Evolutionary conservation across 35 echinoderm and acorn worm species (phyloP).

Genomic region (Ptychodera flava): DNA sequence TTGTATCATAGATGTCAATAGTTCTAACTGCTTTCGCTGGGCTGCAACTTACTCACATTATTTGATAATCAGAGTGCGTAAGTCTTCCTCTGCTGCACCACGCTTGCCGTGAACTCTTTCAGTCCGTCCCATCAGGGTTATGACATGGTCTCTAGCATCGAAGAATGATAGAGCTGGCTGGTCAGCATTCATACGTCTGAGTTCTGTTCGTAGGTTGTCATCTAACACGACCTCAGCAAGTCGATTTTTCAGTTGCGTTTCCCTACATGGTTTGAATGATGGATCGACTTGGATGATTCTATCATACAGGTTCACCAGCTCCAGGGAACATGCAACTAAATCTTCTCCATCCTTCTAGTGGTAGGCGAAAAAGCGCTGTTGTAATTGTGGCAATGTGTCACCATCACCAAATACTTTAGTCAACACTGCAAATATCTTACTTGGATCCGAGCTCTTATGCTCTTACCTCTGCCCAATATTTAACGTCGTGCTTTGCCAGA

Average conservation of each 20-base stretch:
- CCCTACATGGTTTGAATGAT: slow-evolving; percentile 3
- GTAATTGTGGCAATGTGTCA: slow-evolving; percentile 28
- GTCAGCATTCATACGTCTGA: slow-evolving; percentile 31
- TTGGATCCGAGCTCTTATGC: background rate
- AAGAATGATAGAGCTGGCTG: slow-evolving; percentile 7
- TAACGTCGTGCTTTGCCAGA: slow-evolving; percentile 32
- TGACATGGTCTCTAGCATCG: too few relatives aligned
- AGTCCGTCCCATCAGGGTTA: too few relatives aligned
- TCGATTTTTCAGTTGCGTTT: too few relatives aligned
- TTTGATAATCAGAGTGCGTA: background rate
- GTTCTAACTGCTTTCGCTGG: background rate
- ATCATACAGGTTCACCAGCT: too few relatives aligned
- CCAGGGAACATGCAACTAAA: too few relatives aligned
- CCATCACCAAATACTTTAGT: too few relatives aligned
- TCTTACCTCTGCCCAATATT: slow-evolving; percentile 33
- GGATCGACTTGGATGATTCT: too few relatives aligned
- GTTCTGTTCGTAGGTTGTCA: too few relatives aligned
- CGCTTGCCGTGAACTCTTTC: background rate
- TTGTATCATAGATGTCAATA: slow-evolving; percentile 17
- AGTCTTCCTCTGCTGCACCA: too few relatives aligned
- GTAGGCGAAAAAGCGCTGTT: slow-evolving; percentile 50
- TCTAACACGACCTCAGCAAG: too few relatives aligned
- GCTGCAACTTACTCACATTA: background rate
- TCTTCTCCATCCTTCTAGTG: too few relatives aligned
- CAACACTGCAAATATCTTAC: too few relatives aligned